These are phyloP conservation scores for Andrena bucephala DNA, from an alignment of 2,888 invertebrate genomes.

Conservation along the genomic window DNA sequence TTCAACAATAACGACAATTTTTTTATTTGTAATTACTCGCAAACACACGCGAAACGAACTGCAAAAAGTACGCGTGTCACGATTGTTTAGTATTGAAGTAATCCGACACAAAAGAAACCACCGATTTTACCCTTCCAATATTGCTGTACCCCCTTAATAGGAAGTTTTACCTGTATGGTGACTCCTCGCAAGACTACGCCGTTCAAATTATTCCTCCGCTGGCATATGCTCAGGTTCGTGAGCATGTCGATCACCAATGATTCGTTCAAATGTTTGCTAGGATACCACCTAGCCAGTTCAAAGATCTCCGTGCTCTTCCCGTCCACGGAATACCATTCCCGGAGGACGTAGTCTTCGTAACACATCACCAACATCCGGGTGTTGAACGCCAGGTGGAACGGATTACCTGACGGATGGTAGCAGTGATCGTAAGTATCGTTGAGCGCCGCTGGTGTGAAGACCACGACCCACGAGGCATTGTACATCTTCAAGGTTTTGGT, in stretches of 20 bases:
- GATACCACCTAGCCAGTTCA: conserved; percentile 56
- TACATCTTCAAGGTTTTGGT: conserved; percentile 63
- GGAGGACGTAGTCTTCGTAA: conserved; percentile 41
- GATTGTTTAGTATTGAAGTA: too few species aligned
- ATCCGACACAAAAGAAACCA: too few species aligned
- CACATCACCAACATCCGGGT: conserved; percentile 73
- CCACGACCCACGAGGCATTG: conserved; percentile 68
- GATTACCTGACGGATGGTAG: conserved; percentile 62
- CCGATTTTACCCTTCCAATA: too few species aligned
- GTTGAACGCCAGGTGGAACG: conserved; percentile 70
- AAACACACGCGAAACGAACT: too few species aligned
- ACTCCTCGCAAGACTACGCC: conserved; percentile 59
- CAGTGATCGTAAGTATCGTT: conserved; percentile 47
- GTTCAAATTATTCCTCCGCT: conserved; percentile 61
- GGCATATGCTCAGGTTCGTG: conserved; percentile 36
- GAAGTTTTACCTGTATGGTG: conserved; percentile 46
- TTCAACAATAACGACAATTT: too few species aligned
- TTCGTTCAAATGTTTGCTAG: not conserved
- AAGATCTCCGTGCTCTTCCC: conserved; percentile 51
- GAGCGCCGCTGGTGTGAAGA: conserved; percentile 48
- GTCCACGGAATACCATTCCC: conserved; percentile 74
- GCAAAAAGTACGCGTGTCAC: too few species aligned
- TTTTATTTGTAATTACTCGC: too few species aligned
- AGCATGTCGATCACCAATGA: not conserved
- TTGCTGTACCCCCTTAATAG: too few species aligned